A percentile compares a stretch with the other conserved stretches of the same genome.
Conservation (phyloP, 2,888 invertebrate genomes). For the Erannis defoliaria region DNA sequence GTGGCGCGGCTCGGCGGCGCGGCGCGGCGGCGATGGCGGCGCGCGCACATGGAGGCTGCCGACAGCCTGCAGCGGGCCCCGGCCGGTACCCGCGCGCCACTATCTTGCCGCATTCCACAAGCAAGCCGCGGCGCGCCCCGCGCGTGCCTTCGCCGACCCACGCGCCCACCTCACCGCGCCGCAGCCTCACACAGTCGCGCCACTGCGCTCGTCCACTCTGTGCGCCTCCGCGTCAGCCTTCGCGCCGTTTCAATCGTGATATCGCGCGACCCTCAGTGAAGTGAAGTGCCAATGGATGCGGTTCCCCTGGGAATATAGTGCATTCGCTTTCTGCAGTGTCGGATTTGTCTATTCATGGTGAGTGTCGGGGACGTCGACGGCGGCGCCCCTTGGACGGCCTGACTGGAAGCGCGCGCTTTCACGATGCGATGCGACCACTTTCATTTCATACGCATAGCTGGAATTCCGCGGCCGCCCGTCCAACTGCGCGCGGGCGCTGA, state of each 20-base stretch:
- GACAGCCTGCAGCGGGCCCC: slow-evolving; percentile 67
- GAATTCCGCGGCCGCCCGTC: slow-evolving; percentile 82
- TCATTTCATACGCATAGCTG: slow-evolving; percentile 86
- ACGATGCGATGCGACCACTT: slow-evolving; percentile 85
- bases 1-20: slow-evolving; percentile 30
- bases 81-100: slow-evolving; percentile 75
- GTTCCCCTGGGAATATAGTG: slow-evolving; percentile 76
- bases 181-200: slow-evolving; percentile 70
- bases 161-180: slow-evolving; percentile 86
- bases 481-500: slow-evolving; percentile 83
- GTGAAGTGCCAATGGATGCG: slow-evolving; percentile 84
- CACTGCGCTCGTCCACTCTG: slow-evolving; percentile 71
- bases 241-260: slow-evolving; percentile 58
- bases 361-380: slow-evolving; percentile 65
- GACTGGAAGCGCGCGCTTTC: slow-evolving; percentile 84
- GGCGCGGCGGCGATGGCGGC: slow-evolving; percentile 25
- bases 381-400: slow-evolving; percentile 62
- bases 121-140: slow-evolving; percentile 81
- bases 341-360: slow-evolving; percentile 84
- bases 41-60: slow-evolving; percentile 35
- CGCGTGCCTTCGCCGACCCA: slow-evolving; percentile 90
- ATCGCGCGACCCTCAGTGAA: slow-evolving; percentile 76
- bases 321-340: slow-evolving; percentile 65
- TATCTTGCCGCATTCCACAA: slow-evolving; percentile 78
- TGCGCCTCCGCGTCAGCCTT: slow-evolving; percentile 63